Percentiles rank a stretch among this genome's conserved stretches.
Evolutionary conservation across 2,797 vertebrate genomes (phyloP).

Genomic region (Falco berigora): DNA sequence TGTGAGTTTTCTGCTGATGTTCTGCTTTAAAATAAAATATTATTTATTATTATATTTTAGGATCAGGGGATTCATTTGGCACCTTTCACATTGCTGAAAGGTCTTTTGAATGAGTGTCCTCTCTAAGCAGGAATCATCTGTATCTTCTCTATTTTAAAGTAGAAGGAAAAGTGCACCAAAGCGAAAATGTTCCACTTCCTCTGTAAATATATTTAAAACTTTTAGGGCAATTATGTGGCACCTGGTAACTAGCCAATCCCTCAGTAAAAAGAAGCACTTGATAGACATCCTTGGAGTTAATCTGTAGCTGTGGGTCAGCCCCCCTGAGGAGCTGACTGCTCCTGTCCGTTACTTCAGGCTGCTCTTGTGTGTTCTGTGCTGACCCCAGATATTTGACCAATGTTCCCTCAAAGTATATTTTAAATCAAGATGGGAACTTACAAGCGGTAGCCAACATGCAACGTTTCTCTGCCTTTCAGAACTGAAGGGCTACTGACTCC

Average conservation of each 20-base stretch:
- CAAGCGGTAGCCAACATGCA: not conserved
- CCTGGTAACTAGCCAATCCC: not conserved
- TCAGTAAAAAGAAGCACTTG: not conserved
- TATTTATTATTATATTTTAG: not conserved
- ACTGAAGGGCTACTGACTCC: not conserved
- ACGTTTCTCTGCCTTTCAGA: not conserved
- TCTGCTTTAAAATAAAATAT: not conserved
- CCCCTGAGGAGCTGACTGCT: not conserved
- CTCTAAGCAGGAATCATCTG: not conserved
- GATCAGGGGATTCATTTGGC: not conserved
- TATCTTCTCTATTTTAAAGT: not conserved
- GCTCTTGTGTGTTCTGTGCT: not conserved
- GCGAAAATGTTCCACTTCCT: not conserved
- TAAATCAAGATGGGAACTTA: not conserved
- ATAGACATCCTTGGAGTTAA: not conserved
- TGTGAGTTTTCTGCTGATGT: not conserved
- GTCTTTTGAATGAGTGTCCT: not conserved
- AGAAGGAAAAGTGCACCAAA: not conserved
- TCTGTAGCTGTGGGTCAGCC: not conserved
- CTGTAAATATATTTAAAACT: not conserved
- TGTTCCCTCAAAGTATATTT: not conserved
- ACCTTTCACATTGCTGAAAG: not conserved
- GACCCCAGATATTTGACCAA: not conserved
- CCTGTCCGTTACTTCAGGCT: not conserved
- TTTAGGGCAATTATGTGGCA: not conserved